Evolutionary conservation across 2,888 invertebrate genomes (phyloP), one percentile per base, ranked within the genome.

Genomic region (Dryomyza anilis): DNA sequence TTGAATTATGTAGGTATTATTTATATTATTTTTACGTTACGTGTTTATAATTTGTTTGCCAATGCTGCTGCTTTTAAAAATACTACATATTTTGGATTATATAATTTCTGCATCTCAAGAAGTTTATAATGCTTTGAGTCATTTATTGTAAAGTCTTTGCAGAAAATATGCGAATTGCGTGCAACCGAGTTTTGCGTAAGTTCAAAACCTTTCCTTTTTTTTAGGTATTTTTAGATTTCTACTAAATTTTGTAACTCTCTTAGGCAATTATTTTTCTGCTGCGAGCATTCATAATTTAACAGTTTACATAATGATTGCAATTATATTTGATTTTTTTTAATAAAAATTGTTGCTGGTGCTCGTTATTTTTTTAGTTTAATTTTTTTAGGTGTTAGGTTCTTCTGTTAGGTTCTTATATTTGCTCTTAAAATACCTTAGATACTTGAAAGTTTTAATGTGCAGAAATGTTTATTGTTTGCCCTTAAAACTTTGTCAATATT

Each of bases 341-440:
- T 69, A 64, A 64, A 67, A 67, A 62, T 67, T 65, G 61, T 64
- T 70, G 19, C 55, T 58, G 50, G 58, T 56, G 48, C 27, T 43
- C 63, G 64, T 63, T 65, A 52, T 63, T 65, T 66, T 65, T 68
- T 56, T 45, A 53, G 29, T 61, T 58, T 48, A 16, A 36, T 64
- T 52, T 65, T 8, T 50, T 52, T 63, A 45, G 59, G 67, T 70
- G 60, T 69, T 71, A 67, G 62, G 63, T 68, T 69, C 69, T 73
- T 72, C 64, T 65, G 60, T 71, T 69, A 62, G 57, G 60, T 64
- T 66, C 69, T 61, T 61, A 60, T n/a, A n/a, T n/a, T 65, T 64
- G 67, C 59, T 65, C 67, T 69, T 69, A 65, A 70, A 69, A 67
- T 64, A 64, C 65, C 68, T 68, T 66, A 67, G 65, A 50, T 30